These are phyloP conservation scores for Hesperia comma DNA, from an alignment of 2,888 invertebrate species.

Conservation along the genomic window DNA sequence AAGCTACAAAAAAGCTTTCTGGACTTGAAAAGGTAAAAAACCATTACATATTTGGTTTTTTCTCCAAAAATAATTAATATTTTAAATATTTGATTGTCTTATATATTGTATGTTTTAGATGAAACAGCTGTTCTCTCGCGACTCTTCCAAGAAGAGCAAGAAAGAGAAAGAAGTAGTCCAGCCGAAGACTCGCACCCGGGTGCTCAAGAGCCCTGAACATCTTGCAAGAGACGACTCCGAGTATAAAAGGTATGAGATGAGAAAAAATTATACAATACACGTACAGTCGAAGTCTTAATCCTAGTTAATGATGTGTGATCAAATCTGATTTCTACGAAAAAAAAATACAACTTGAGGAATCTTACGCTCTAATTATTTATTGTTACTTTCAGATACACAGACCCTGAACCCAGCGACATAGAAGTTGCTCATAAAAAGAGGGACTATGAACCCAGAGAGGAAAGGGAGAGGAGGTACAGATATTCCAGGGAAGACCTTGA, in stretches of 20 bases:
- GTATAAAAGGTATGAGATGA: conserved; percentile 64
- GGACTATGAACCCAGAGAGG: conserved; percentile 65
- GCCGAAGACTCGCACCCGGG: conserved; percentile 81
- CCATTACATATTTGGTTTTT: too few species aligned
- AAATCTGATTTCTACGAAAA: too few species aligned
- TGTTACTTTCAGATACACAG: conserved; percentile 64
- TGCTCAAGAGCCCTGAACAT: conserved; percentile 83
- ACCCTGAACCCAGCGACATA: conserved; percentile 77
- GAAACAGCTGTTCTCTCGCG: conserved; percentile 89
- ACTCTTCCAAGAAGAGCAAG: conserved; percentile 87
- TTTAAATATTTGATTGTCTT: conserved; percentile 24
- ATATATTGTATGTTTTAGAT: conserved; percentile 68
- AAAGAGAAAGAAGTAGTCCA: conserved; percentile 84
- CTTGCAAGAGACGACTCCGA: conserved; percentile 76
- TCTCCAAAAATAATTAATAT: too few species aligned
- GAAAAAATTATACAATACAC: too few species aligned
- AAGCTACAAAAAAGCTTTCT: conserved; percentile 87
- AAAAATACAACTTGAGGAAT: too few species aligned
- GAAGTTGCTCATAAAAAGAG: conserved; percentile 58
- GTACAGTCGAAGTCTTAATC: too few species aligned
- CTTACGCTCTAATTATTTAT: not conserved
- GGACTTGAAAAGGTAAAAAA: conserved; percentile 87
- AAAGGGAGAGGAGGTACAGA: conserved; percentile 61
- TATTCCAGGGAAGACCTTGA: conserved; percentile 64
- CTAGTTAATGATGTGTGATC: too few species aligned